Conservation (phyloP, 2,797 vertebrate species). For the Ibycter americanus region DNA sequence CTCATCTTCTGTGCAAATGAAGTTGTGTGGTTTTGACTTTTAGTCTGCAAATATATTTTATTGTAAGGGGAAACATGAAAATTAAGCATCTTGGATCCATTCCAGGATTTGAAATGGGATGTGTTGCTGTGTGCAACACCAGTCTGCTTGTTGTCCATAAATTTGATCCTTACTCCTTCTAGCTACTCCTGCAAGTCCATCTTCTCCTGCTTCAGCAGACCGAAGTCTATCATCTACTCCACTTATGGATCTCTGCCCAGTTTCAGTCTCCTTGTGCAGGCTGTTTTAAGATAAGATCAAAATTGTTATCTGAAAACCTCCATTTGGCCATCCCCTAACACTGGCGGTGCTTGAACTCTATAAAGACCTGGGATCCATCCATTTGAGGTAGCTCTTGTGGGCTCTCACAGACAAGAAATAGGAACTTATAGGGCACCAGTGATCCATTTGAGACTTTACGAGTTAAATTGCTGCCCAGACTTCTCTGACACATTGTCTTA, state of each 20-base stretch:
- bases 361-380: neutral
- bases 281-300: neutral
- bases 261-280: neutral
- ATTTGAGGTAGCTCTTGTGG: fast-evolving
- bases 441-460: neutral
- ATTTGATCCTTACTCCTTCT: neutral
- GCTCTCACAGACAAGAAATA: neutral
- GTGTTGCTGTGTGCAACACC: neutral
- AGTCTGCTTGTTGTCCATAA: neutral
- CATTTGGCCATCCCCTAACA: fast-evolving
- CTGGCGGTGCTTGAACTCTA: neutral
- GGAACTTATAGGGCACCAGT: neutral
- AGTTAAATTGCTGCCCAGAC: neutral
- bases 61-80: neutral
- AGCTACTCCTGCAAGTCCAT: neutral
- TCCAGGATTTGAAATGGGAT: neutral
- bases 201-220: neutral
- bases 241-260: neutral
- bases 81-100: neutral
- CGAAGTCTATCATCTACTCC: neutral
- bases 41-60: neutral
- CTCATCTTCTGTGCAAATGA: neutral
- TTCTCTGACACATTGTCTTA: neutral
- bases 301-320: neutral
- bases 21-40: neutral